A percentile compares a stretch with the other conserved stretches of the same genome.
Evolutionary conservation across 2,797 vertebrate genomes (phyloP).

Genomic region (Cryptoblepharus egeriae): DNA sequence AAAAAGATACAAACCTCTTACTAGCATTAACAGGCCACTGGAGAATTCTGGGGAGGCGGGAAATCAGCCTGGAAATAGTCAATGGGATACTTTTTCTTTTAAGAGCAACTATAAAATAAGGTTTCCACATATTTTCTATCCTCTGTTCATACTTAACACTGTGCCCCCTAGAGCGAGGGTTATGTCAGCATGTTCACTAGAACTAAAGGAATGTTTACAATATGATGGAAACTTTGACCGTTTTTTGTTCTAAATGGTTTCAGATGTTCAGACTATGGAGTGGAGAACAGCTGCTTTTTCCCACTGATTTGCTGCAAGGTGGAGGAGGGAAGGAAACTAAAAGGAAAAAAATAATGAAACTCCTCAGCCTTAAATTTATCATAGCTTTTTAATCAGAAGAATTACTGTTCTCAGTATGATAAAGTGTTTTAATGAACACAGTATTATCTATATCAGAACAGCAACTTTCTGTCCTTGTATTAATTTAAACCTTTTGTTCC

Average conservation of each 20-base stretch:
- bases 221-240: conserved; percentile 73
- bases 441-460: conserved; percentile 31
- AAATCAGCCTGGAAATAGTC: conserved; percentile 66
- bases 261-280: conserved; percentile 77
- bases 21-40: conserved; percentile 55
- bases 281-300: conserved; percentile 72
- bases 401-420: conserved; percentile 42
- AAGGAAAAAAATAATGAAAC: conserved; percentile 37
- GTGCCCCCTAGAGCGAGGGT: conserved; percentile 63
- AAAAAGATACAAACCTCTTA: conserved; percentile 56
- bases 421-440: conserved; percentile 29
- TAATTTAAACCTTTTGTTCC: not conserved
- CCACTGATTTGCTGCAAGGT: conserved; percentile 38
- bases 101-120: conserved; percentile 67
- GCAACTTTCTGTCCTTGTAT: not conserved
- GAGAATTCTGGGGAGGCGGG: conserved; percentile 21
- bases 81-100: conserved; percentile 65
- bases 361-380: conserved; percentile 32
- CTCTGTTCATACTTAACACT: conserved; percentile 58
- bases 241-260: conserved; percentile 73
- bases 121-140: conserved; percentile 57
- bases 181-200: conserved; percentile 61
- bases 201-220: conserved; percentile 75
- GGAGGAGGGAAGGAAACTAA: conserved; percentile 12
- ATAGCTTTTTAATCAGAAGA: conserved; percentile 38